Evolutionary conservation across 2,797 vertebrate species (phyloP).

Genomic region (Clarias pachynema): DNA sequence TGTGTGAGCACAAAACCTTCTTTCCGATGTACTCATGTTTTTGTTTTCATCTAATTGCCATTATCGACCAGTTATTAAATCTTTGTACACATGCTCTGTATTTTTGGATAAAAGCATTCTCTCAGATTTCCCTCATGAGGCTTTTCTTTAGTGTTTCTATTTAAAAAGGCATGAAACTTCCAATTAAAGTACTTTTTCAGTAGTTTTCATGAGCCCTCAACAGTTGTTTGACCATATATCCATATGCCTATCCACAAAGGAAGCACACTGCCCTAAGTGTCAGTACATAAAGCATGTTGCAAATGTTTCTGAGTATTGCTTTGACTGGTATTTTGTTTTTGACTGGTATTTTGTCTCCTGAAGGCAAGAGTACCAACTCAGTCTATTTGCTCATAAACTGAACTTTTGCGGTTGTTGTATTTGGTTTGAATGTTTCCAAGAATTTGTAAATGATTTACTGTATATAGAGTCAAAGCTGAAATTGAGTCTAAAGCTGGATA

Average conservation of each 20-base stretch:
- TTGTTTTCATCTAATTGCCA: constrained; percentile 18
- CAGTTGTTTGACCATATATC: background rate
- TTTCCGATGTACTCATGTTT: background rate
- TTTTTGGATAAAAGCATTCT: background rate
- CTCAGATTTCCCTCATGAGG: background rate
- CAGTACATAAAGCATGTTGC: background rate
- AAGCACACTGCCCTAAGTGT: background rate
- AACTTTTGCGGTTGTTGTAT: background rate
- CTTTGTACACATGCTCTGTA: background rate
- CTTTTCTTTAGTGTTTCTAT: background rate
- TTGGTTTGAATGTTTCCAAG: background rate
- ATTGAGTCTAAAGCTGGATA: no score
- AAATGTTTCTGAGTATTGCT: background rate
- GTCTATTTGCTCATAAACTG: background rate
- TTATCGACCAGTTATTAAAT: constrained; percentile 3
- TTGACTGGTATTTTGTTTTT: background rate
- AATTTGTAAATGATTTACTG: background rate
- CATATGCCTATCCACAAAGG: background rate
- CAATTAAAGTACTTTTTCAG: background rate
- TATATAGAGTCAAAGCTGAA: background rate
- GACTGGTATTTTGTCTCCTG: no score
- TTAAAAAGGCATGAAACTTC: background rate
- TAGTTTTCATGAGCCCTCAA: background rate
- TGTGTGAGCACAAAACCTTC: background rate
- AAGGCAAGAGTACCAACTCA: background rate